Base-by-base conservation (phyloP, 2,888 invertebrate species). In the Salpingus planirostris region DNA sequence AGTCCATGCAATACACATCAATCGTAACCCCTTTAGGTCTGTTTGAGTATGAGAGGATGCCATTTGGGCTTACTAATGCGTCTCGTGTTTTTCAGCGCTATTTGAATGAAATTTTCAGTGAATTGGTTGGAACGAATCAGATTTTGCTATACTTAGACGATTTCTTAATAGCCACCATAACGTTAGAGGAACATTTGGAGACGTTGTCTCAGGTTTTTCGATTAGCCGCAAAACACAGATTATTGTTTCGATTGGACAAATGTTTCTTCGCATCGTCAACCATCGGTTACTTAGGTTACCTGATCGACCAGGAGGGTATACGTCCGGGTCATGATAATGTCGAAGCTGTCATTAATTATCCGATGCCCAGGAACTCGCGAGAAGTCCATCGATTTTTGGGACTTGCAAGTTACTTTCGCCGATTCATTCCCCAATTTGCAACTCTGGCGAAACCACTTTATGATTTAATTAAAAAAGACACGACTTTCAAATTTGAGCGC, bases 11-110 rank as follows among this genome's bases (percentile, higher is more conserved):
- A 15, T 45, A 27, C 25, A 49, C 46, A 1, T 33, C 40, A 2
- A 47, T 50, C 22, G 40, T 50, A 1, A 44, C 46, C 6, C 47
- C 46, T 2, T 24, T 43, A 11, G 47, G 47, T 2, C 47, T 46
- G 12, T 49, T 29, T 24, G 44, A 49, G 28, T 47, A 36, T 12
- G 4, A 32, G 3, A 31, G 21, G n/a, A 43, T 52, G 44, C 47
- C 50, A 0, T 49, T 49, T 15, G 44, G 50, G 2, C 27, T 50
- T 8, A 31, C 31, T 8, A 52, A 46, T 23, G 43, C 43, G n/a
- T 45, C 47, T 2, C 31, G 43, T 10, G 33, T 35, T 4, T 50
- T 50, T 21, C 32, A 33, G 10, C 21, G 36, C 10, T 36, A 23
- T 15, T 28, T 34, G n/a, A 27, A 18, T 13, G 3, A 11, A 1